A percentile compares a stretch with the other conserved stretches of the same genome.
phyloP scores from a whole-genome alignment of 2,113 vertebrate genomes.

The Lepisosteus oculatus region DNA sequence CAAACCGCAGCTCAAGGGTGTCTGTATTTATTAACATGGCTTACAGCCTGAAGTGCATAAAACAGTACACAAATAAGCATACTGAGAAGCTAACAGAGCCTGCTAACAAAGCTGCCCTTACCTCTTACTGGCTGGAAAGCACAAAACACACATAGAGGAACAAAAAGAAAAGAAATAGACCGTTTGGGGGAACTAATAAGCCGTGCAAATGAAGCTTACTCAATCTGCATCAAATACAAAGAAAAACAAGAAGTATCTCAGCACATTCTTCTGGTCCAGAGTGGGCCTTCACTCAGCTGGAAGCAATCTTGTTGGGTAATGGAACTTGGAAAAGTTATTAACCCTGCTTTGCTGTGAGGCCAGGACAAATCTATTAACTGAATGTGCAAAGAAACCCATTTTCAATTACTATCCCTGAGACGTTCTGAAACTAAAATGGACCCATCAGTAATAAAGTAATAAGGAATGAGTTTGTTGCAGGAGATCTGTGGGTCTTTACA shows the following conservation, averaged over 20 bases:
- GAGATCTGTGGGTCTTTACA: conserved; percentile 39
- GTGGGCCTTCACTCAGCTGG: conserved; percentile 58
- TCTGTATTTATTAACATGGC: not conserved
- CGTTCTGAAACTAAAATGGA: conserved; percentile 26
- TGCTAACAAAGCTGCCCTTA: not conserved
- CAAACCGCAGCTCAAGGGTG: not conserved
- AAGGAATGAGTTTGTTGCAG: conserved; percentile 18
- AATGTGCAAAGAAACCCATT: conserved; percentile 59
- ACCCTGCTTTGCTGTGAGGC: conserved; percentile 56
- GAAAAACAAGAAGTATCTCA: conserved; percentile 30
- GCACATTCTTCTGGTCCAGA: conserved; percentile 38
- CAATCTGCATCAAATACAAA: conserved; percentile 29
- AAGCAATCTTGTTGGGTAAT: conserved; percentile 66
- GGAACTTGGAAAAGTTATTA: conserved; percentile 70
- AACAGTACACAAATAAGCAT: not conserved
- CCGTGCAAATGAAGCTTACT: conserved; percentile 35
- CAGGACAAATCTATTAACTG: conserved; percentile 64
- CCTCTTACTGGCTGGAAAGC: not conserved
- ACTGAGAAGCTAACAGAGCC: not conserved
- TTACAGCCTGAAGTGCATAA: not conserved
- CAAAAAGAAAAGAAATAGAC: not conserved
- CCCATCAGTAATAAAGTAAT: conserved; percentile 35
- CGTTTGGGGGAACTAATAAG: conserved; percentile 32
- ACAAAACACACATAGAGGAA: not conserved
- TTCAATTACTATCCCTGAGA: conserved; percentile 60